A percentile compares a stretch with the other conserved stretches of the same genome.
These are phyloP conservation scores for Eristalinus aeneus DNA, from an alignment of 2,888 invertebrate genomes.

Conservation along the genomic window DNA sequence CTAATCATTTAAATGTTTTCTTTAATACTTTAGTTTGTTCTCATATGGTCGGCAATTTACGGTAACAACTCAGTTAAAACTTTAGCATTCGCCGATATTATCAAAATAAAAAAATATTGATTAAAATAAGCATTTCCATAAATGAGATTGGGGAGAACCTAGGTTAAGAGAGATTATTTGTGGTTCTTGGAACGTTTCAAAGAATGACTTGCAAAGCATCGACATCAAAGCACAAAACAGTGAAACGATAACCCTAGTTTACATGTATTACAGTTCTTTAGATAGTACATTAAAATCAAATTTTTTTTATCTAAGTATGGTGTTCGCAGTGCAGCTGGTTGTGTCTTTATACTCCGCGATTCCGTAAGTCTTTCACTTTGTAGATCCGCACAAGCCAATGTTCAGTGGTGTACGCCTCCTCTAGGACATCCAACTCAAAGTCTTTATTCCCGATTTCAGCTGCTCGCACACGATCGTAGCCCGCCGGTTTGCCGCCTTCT, in stretches of 20 bases:
- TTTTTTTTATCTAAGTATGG: constrained; percentile 42
- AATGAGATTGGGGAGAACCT: constrained; percentile 7
- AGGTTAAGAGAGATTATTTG: constrained; percentile 33
- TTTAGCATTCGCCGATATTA: not conserved
- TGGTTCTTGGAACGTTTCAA: constrained; percentile 55
- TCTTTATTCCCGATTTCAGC: constrained; percentile 99
- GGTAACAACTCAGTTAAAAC: constrained; percentile 11
- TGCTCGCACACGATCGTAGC: constrained; percentile 96
- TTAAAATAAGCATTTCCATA: not conserved
- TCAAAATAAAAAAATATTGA: constrained; percentile 18
- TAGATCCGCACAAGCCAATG: constrained; percentile 99
- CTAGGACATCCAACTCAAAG: constrained; percentile 98
- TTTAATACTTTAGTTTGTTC: constrained; percentile 57
- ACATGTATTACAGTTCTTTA: constrained; percentile 19
- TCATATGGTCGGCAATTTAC: constrained; percentile 14
- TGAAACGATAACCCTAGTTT: not conserved
- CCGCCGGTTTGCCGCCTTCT: constrained; percentile 96
- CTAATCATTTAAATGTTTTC: not conserved
- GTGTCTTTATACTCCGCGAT: constrained; percentile 87
- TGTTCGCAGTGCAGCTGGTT: not conserved
- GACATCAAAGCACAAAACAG: constrained; percentile 1
- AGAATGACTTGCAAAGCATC: constrained; percentile 39
- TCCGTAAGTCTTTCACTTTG: constrained; percentile 96
- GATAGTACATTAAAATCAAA: constrained; percentile 38
- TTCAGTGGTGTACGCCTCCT: constrained; percentile 99